Conservation (phyloP, 2,888 invertebrate genomes). For the Polylopha cassiicola region DNA sequence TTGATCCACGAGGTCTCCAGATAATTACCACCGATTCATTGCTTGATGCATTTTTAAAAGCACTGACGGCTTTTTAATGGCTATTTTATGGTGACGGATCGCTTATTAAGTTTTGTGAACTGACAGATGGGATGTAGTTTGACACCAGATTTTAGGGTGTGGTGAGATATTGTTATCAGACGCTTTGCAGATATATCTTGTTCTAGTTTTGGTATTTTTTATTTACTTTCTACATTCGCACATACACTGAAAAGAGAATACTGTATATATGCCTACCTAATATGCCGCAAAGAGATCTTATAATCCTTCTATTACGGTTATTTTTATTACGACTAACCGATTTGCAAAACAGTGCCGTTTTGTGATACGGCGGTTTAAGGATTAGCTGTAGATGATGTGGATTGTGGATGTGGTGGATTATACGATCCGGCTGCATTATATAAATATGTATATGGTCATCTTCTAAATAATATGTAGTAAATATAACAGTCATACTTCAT, state of each 20-base stretch:
- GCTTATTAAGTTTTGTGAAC: conserved; percentile 73
- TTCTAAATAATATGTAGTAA: too few relatives aligned
- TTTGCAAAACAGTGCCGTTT: background rate
- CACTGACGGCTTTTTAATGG: conserved; percentile 76
- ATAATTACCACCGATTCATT: conserved; percentile 76
- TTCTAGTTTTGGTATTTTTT: too few relatives aligned
- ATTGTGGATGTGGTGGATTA: too few relatives aligned
- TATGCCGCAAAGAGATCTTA: background rate
- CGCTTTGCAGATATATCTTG: conserved; percentile 1
- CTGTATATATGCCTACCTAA: too few relatives aligned
- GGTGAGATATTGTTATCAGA: conserved; percentile 21
- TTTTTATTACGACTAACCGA: background rate
- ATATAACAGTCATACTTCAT: too few relatives aligned
- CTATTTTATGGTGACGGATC: conserved; percentile 77
- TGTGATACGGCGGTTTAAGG: background rate
- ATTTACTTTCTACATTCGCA: too few relatives aligned
- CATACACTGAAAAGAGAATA: too few relatives aligned
- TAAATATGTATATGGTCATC: too few relatives aligned
- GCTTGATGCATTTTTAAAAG: conserved; percentile 77
- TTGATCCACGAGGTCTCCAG: conserved; percentile 69
- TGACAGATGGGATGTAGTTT: conserved; percentile 75
- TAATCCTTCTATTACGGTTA: conserved; percentile 1
- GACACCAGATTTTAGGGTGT: conserved; percentile 69
- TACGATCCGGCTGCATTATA: too few relatives aligned
- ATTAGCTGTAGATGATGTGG: too few relatives aligned